Evolutionary conservation across 2,888 invertebrate species (phyloP), one percentile per base, ranked within the genome.

Genomic region (Eupithecia pulchellata): DNA sequence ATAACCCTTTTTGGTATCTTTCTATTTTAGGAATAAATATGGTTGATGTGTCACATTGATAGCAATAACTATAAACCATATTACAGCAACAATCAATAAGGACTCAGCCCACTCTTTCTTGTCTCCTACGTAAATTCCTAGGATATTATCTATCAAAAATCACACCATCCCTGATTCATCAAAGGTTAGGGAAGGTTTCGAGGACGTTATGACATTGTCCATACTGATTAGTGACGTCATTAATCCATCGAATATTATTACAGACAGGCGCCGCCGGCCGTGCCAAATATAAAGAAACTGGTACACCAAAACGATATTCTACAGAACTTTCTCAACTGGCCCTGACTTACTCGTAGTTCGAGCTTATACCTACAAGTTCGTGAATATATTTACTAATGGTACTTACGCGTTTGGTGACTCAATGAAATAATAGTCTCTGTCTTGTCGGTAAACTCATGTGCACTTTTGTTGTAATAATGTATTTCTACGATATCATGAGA

Each of bases 181-280:
- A 17, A 47, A 47, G 47, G 47, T 47, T 20, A 47, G n/a, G 9
- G 9, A 20, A 13, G 20, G 42, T 47, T 2, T 13, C 13, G 4
- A 13, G 11, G 25, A 52, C 25, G 25, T 25, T 47, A 9, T 13
- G 20, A 1, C 4, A 52, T 11, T 52, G 20, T 52, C 47, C 11
- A 52, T 13, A 52, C 20, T 11, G 11, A 25, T 52, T 20, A 20
- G 25, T 52, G 47, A 52, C 25, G 25, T 52, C 25, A 52, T 47
- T 25, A 25, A 11, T 11, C 25, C 47, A 20, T 47, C 11, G 20
- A 47, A 47, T 20, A 25, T 52, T 20, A 47, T 25, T n/a, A n/a
- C n/a, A 47, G 47, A 52, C 52, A 52, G 25, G 52, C 20, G 20
- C 52, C 32, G n/a, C n/a, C n/a, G n/a, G n/a, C 32, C 52, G 47